Evolutionary conservation across 1,140 invertebrate species (phyloP), one percentile per base, ranked within the genome.

Genomic region (Leptopilina boulardi): DNA sequence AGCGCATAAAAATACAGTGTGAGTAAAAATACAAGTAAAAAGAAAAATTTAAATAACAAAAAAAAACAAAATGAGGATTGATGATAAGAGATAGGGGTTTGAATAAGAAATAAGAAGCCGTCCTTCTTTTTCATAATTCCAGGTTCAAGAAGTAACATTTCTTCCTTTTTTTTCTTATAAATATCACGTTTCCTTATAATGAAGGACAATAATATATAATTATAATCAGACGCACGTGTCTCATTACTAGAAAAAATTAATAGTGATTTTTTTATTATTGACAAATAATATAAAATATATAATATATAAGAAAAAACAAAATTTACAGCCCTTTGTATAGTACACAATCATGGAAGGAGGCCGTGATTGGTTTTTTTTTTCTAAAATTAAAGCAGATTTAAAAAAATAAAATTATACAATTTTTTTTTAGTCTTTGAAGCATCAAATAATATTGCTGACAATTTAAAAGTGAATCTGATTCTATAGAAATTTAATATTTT

Each of bases 401-500:
- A 82, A 74, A 82, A 75, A 73, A 77, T 79, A 81, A 78, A 56
- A 66, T 74, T 73, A 71, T 26, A 74, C 70, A 18, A 30, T 34
- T 51, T 11, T 41, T 19, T 42, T 21, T 34, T 23, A 42, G 18
- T 10, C 21, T 42, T 21, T 42, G 1, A 18, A 41, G 26, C 30
- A 42, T 11, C 18, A 18, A 21, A 56, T n/a, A 73, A 71, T 71
- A 41, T 59, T 77, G 73, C 73, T 41, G 4, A 19, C 3, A 59
- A 56, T 59, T 71, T 73, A 77, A 75, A 75, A 77, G 75, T 42
- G n/a, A 8, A 34, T 21, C 38, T 59, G 73, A 80, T n/a, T 74
- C 84, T 83, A 78, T 71, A 86, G 79, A 85, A 81, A 72, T 81
- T 77, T 79, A 80, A 87, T 82, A 84, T 86, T 88, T 83, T 82